A percentile compares a stretch with the other conserved stretches of the same genome.
Evolutionary conservation across 2,113 vertebrate genomes (phyloP).

Genomic region (Benitochromis conjunctus): DNA sequence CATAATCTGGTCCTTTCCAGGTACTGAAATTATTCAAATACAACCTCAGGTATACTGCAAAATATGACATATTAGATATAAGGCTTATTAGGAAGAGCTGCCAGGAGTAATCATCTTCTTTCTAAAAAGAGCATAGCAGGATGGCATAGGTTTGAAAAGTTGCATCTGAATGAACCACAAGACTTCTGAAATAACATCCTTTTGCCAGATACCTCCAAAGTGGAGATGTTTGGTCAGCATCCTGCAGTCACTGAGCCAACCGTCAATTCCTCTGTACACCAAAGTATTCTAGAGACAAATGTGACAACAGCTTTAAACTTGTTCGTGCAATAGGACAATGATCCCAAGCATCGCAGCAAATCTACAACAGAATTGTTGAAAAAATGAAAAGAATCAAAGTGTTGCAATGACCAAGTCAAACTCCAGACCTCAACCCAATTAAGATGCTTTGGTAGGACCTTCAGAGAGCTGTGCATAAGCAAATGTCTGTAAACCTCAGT

Average conservation of each 20-base stretch:
- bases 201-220: background rate
- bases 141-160: background rate
- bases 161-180: background rate
- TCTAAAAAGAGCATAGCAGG: background rate
- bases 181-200: background rate
- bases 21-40: background rate
- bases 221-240: background rate
- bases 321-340: background rate
- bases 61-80: fast-evolving
- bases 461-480: background rate
- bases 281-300: background rate
- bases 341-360: background rate
- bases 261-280: fast-evolving
- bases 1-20: background rate
- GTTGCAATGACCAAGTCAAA: background rate
- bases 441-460: background rate
- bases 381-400: background rate
- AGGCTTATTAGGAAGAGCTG: background rate
- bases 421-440: fast-evolving
- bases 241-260: background rate
- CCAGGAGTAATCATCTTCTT: background rate
- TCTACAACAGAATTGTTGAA: background rate
- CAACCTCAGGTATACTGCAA: background rate
- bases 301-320: background rate
- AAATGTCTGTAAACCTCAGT: background rate